A percentile compares a stretch with the other conserved stretches of the same genome.
phyloP scores from a whole-genome alignment of 2,888 invertebrate species.

The Chirona hameri region DNA sequence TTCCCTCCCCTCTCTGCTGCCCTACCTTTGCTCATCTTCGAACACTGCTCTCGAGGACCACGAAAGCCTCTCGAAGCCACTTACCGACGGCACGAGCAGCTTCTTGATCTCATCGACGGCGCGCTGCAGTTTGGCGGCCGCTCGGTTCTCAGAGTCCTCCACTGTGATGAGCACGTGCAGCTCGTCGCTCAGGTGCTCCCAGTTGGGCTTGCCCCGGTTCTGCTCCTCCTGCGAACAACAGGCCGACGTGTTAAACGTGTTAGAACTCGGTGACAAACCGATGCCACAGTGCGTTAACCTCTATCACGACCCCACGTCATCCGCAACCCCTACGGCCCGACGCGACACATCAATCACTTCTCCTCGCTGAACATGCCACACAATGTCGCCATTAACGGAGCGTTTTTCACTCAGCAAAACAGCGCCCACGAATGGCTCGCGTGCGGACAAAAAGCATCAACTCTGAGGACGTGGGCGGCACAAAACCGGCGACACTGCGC shows the following conservation, averaged over 20 bases:
- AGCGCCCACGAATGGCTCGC: too few species aligned
- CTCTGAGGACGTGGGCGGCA: too few species aligned
- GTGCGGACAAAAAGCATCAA: too few species aligned
- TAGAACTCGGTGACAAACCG: neutral
- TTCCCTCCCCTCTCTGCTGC: too few species aligned
- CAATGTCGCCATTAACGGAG: neutral
- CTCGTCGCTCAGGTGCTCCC: constrained; percentile 99
- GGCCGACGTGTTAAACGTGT: neutral
- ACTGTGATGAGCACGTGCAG: constrained; percentile 97
- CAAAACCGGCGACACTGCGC: too few species aligned
- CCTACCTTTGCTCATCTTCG: too few species aligned
- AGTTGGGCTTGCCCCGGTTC: constrained; percentile 99
- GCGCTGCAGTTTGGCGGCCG: constrained; percentile 86
- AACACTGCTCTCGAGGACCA: too few species aligned
- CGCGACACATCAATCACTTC: neutral
- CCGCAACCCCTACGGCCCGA: too few species aligned
- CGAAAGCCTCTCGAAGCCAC: neutral
- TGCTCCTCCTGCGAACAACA: constrained; percentile 79
- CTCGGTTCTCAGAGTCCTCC: constrained; percentile 96
- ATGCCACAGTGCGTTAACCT: too few species aligned
- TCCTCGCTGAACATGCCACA: neutral
- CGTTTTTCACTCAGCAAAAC: neutral
- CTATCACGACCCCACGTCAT: too few species aligned
- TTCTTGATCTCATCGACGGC: constrained; percentile 98
- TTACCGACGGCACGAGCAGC: constrained; percentile 58